phyloP scores from a whole-genome alignment of 2,797 vertebrate genomes.

The Lemur catta region DNA sequence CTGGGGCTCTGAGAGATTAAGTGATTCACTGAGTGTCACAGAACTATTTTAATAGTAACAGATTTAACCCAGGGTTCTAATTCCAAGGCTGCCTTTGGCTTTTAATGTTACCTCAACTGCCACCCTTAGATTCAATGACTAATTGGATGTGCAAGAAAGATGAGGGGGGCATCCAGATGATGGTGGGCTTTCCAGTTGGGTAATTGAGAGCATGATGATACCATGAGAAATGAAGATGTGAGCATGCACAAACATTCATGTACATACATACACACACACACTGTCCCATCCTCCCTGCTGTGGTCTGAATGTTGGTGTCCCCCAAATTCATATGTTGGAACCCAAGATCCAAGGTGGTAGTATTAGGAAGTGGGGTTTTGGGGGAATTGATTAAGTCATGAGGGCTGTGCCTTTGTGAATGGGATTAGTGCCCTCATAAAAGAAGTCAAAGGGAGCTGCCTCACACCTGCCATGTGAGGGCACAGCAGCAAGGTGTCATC shows the following conservation, averaged over 20 bases:
- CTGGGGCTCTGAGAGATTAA: not conserved
- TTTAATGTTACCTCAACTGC: not conserved
- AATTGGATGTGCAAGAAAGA: not conserved
- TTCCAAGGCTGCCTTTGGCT: not conserved
- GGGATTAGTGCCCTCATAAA: not conserved
- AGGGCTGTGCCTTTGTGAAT: not conserved
- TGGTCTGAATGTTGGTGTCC: not conserved
- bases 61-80: not conserved
- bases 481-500: not conserved
- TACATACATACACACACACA: not conserved
- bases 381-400: not conserved
- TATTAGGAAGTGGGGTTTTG: not conserved
- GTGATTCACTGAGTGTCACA: not conserved
- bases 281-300: not conserved
- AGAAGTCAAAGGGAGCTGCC: not conserved
- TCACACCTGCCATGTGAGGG: not conserved
- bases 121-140: not conserved
- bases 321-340: not conserved
- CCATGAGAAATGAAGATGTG: not conserved
- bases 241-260: not conserved
- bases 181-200: not conserved
- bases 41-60: not conserved
- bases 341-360: not conserved
- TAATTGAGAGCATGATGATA: not conserved
- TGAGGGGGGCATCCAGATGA: not conserved